phyloP scores from a whole-genome alignment of 2,113 vertebrate species.

The Serinus canaria region DNA sequence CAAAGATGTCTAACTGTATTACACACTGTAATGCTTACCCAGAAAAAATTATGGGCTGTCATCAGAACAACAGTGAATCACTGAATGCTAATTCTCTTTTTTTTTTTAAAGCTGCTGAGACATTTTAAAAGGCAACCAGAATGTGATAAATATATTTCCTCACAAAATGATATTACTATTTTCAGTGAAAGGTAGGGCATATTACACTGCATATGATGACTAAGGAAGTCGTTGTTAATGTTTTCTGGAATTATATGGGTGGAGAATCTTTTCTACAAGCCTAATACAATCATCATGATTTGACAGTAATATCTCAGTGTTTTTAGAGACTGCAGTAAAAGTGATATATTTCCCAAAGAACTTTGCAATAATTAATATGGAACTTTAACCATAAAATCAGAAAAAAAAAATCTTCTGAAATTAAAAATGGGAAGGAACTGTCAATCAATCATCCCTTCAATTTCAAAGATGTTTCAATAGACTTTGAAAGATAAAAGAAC shows the following conservation, averaged over 20 bases:
- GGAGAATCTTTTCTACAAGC: background rate
- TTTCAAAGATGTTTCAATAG: background rate
- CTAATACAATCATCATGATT: too few relatives aligned
- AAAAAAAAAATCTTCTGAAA: background rate
- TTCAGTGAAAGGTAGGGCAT: background rate
- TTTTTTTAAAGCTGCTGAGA: background rate
- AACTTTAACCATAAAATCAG: background rate
- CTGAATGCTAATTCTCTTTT: background rate
- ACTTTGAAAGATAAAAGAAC: background rate
- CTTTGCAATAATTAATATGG: background rate
- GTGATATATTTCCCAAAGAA: background rate
- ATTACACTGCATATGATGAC: background rate
- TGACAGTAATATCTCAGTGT: background rate
- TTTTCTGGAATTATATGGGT: background rate
- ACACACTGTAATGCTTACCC: background rate
- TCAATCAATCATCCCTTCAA: background rate
- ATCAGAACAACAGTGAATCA: background rate
- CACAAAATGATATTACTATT: background rate
- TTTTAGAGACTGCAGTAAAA: background rate
- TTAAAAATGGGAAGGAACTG: background rate
- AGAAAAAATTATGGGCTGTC: background rate
- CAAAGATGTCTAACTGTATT: background rate
- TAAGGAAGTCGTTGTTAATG: background rate
- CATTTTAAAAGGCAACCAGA: background rate
- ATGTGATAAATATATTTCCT: background rate